A percentile compares a stretch with the other conserved stretches of the same genome.
phyloP scores from a whole-genome alignment of 2,888 invertebrate species.

The Raillietiella orientalis region DNA sequence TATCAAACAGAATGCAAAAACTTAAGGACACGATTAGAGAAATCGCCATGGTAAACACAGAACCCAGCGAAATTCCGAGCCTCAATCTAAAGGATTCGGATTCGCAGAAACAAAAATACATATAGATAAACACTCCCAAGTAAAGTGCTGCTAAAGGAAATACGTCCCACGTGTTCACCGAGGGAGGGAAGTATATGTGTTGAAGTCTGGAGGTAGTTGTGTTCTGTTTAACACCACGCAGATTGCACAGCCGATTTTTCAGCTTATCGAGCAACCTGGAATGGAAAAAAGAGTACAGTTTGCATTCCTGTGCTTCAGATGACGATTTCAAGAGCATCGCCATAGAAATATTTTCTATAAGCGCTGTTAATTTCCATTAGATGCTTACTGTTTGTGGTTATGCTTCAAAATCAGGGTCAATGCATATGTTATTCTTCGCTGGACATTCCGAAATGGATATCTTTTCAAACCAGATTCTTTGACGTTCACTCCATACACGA shows the following conservation, averaged over 20 bases:
- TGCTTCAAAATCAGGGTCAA: conserved; percentile 53
- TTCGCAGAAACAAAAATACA: conserved; percentile 82
- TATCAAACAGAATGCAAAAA: conserved; percentile 27
- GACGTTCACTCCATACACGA: conserved; percentile 61
- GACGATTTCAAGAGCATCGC: conserved; percentile 1
- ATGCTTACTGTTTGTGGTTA: conserved; percentile 34
- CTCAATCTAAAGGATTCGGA: conserved; percentile 75
- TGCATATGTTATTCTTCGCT: conserved; percentile 59
- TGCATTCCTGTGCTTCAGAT: not conserved
- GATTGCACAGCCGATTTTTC: conserved; percentile 3
- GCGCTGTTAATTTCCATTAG: too few relatives aligned
- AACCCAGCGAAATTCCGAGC: conserved; percentile 50
- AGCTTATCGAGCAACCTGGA: conserved; percentile 40
- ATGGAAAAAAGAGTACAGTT: conserved; percentile 9
- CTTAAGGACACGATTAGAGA: conserved; percentile 68
- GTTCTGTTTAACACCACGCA: conserved; percentile 8
- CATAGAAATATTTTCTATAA: conserved; percentile 1
- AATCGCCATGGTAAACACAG: conserved; percentile 39
- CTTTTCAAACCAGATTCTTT: conserved; percentile 65
- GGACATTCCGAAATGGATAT: conserved; percentile 48
- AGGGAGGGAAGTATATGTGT: conserved; percentile 64
- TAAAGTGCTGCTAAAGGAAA: conserved; percentile 57
- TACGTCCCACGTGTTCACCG: conserved; percentile 49
- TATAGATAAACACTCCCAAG: conserved; percentile 52
- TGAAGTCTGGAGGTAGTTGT: too few relatives aligned